These are phyloP conservation scores for Phalloptychus januarius DNA, from an alignment of 2,797 vertebrate genomes.

Conservation along the genomic window DNA sequence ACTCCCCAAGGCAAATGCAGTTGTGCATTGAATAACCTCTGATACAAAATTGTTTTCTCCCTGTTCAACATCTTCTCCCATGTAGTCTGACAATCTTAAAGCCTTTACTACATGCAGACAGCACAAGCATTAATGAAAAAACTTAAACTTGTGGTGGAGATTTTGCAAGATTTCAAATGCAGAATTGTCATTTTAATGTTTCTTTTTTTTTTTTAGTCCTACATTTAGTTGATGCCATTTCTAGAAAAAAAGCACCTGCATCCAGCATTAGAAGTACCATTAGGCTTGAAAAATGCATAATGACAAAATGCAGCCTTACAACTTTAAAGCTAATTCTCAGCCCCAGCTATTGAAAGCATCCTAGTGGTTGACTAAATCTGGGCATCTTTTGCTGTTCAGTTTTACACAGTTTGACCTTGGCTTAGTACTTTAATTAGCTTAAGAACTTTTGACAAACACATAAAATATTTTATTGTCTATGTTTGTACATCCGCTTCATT, in stretches of 20 bases:
- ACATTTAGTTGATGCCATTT: slow-evolving; percentile 59
- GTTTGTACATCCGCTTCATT: background rate
- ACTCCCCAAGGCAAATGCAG: slow-evolving; percentile 42
- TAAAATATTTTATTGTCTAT: background rate
- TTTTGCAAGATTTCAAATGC: slow-evolving; percentile 70
- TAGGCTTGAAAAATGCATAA: slow-evolving; percentile 58
- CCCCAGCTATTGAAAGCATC: slow-evolving; percentile 32
- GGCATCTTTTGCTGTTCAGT: slow-evolving; percentile 38
- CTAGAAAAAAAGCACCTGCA: slow-evolving; percentile 59
- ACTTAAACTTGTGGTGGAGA: slow-evolving; percentile 64
- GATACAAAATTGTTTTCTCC: slow-evolving; percentile 17
- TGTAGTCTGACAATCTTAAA: slow-evolving; percentile 58
- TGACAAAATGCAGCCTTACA: slow-evolving; percentile 65
- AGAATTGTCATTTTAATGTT: slow-evolving; percentile 41
- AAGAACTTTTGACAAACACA: slow-evolving; percentile 15
- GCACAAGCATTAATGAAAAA: slow-evolving; percentile 63
- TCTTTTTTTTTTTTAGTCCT: slow-evolving; percentile 50
- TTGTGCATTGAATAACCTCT: slow-evolving; percentile 48
- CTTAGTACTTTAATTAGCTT: slow-evolving; percentile 4
- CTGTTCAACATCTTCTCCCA: slow-evolving; percentile 40
- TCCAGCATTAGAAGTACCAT: slow-evolving; percentile 79
- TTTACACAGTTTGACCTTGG: background rate
- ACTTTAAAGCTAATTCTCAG: slow-evolving; percentile 58
- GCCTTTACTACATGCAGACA: slow-evolving; percentile 70
- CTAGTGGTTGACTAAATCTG: slow-evolving; percentile 32